These are phyloP conservation scores for Chelonoidis abingdonii DNA, from an alignment of 2,113 vertebrate species.

Conservation along the genomic window DNA sequence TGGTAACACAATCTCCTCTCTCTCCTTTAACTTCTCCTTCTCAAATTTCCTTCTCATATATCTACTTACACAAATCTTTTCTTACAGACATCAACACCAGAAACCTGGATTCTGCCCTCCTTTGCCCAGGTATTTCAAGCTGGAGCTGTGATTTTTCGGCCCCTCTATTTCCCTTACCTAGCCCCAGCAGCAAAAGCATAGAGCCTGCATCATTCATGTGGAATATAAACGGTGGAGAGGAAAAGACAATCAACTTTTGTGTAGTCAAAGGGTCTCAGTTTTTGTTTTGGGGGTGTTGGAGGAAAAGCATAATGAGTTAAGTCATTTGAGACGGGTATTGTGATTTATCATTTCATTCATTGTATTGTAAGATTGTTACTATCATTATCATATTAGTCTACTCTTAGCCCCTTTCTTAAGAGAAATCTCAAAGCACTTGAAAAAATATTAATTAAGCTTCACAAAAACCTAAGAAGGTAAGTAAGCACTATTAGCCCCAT, in stretches of 20 bases:
- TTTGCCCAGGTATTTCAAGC: neutral
- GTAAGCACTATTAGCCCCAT: neutral
- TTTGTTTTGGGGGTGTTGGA: neutral
- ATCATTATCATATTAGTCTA: neutral
- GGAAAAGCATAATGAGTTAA: neutral
- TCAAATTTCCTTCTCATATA: neutral
- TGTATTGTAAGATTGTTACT: neutral
- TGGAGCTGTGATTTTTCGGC: neutral
- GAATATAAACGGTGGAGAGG: neutral
- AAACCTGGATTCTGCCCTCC: neutral
- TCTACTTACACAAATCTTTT: neutral
- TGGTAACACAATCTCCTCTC: neutral
- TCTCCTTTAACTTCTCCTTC: neutral
- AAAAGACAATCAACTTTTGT: neutral
- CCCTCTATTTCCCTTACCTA: neutral
- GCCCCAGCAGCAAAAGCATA: neutral
- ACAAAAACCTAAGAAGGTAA: neutral
- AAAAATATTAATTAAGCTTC: neutral
- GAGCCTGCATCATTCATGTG: conserved; percentile 26
- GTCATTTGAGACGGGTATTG: neutral
- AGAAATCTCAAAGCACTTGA: neutral
- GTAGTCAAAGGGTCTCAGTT: neutral
- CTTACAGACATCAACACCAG: neutral
- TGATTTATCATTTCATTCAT: neutral
- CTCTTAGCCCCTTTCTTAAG: neutral